Evolutionary conservation across 2,888 invertebrate genomes (phyloP), one percentile per base, ranked within the genome.

Genomic region (Apotomis betuletana): DNA sequence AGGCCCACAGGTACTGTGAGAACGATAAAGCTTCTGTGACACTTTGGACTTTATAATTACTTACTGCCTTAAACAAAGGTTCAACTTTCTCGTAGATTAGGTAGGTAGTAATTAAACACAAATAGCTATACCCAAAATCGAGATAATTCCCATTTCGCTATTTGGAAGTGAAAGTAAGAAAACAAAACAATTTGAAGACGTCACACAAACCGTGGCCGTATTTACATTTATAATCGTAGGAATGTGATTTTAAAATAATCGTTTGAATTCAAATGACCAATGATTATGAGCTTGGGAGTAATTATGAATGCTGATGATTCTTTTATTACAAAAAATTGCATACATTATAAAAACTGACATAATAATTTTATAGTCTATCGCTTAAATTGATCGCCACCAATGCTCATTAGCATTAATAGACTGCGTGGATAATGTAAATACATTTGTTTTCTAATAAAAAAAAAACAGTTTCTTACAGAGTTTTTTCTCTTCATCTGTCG

Each of bases 231-330:
- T 65, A 67, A 61, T 60, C 8, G 55, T 5, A 38, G 52, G 38
- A 59, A 54, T 67, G 61, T 61, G 41, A 51, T 71, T 71, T 55
- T 67, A 72, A 58, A 67, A 67, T 57, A 58, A 52, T 62, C 51
- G 60, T 55, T 70, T 60, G 41, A 61, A 67, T 67, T 52, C 44
- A 44, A 71, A 71, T 67, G 46, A 62, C 44, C 57, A 13, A 58
- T 63, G 58, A 63, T 72, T 67, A 67, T 51, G 52, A 67, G 55
- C 41, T 41, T 36, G 9, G n/a, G 44, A 13, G 27, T 67, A 62
- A 58, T 67, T 71, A 72, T 58, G 62, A 36, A 67, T 52, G 49
- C 52, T 41, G 38, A 52, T 52, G 51, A 36, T 67, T 67, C 3
- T 67, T 58, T 67, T 58, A 72, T 62, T 58, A 58, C 62, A 36